Conservation (phyloP, 2,888 invertebrate species). For the Athalia circularis region DNA sequence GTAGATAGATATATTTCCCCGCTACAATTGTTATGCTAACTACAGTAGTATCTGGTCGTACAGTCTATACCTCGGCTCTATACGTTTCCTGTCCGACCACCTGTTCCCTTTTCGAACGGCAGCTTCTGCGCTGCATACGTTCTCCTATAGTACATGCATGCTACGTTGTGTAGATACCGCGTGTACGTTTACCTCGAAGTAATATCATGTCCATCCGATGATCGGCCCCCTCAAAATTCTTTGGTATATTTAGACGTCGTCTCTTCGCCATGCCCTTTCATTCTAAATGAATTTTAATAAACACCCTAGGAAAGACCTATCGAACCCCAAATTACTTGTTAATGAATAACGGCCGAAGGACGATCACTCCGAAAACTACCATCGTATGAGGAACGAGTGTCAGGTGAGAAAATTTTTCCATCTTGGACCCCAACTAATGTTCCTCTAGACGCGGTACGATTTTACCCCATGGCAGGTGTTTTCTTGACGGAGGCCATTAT, state of each 20-base stretch:
- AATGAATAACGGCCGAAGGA: slow-evolving; percentile 21
- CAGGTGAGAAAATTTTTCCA: background rate
- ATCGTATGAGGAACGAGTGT: background rate
- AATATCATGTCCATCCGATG: slow-evolving; percentile 27
- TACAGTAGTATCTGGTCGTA: slow-evolving; percentile 50
- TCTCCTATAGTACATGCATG: slow-evolving; percentile 14
- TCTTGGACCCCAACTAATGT: background rate
- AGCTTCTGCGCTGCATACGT: slow-evolving; percentile 49
- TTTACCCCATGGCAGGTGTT: background rate
- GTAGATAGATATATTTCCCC: slow-evolving; percentile 61
- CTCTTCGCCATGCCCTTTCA: slow-evolving; percentile 23
- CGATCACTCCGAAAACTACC: background rate
- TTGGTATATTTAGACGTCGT: slow-evolving; percentile 5
- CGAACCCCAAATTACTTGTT: slow-evolving; percentile 7
- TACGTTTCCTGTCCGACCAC: slow-evolving; percentile 72
- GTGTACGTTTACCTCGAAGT: background rate
- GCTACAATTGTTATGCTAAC: slow-evolving; percentile 73
- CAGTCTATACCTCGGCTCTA: slow-evolving; percentile 48
- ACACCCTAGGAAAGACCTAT: background rate
- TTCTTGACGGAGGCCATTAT: background rate
- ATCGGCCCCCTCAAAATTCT: slow-evolving; percentile 7
- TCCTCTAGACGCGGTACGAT: background rate
- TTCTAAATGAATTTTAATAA: background rate
- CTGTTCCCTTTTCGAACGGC: slow-evolving; percentile 69
- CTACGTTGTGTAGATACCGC: background rate